A percentile compares a stretch with the other conserved stretches of the same genome.
phyloP scores from a whole-genome alignment of 2,888 invertebrate species.

The Nemoura dubitans region DNA sequence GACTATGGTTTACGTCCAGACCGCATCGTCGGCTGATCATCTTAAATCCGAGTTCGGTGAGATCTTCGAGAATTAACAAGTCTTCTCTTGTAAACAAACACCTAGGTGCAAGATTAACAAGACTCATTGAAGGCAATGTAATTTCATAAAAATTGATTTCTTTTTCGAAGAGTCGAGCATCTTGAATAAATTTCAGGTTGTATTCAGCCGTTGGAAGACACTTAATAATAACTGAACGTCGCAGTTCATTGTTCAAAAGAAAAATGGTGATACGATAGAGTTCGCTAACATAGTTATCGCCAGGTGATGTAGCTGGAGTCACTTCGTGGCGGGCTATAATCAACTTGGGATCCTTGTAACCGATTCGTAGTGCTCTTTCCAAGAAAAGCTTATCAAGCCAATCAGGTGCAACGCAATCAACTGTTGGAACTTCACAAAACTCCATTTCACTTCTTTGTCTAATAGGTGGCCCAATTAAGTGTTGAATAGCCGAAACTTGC shows the following conservation, averaged over 20 bases:
- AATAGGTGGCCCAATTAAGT: background rate
- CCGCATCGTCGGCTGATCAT: conserved; percentile 52
- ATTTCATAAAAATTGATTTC: conserved; percentile 38
- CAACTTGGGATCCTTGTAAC: conserved; percentile 22
- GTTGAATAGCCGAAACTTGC: background rate
- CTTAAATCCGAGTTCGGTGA: conserved; percentile 52
- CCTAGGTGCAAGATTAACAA: conserved; percentile 27
- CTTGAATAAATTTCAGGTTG: conserved; percentile 42
- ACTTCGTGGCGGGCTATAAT: conserved; percentile 9
- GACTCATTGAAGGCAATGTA: conserved; percentile 36
- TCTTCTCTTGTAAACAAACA: conserved; percentile 33
- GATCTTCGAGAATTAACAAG: conserved; percentile 53
- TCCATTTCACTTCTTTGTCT: background rate
- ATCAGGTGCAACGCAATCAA: background rate
- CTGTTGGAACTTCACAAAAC: conserved; percentile 34
- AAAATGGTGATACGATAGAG: conserved; percentile 38
- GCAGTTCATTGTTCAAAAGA: conserved; percentile 20
- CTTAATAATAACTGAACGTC: conserved; percentile 40
- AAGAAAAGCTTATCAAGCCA: conserved; percentile 37
- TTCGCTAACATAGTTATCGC: conserved; percentile 45
- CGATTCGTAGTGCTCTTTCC: conserved; percentile 14
- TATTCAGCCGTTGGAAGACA: conserved; percentile 44
- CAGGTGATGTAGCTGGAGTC: conserved; percentile 41
- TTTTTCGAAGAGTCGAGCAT: conserved; percentile 43
- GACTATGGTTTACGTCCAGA: conserved; percentile 54